Conservation (phyloP, 53 echinoderm and acorn worm genomes). For the Echinometra lucunter region DNA sequence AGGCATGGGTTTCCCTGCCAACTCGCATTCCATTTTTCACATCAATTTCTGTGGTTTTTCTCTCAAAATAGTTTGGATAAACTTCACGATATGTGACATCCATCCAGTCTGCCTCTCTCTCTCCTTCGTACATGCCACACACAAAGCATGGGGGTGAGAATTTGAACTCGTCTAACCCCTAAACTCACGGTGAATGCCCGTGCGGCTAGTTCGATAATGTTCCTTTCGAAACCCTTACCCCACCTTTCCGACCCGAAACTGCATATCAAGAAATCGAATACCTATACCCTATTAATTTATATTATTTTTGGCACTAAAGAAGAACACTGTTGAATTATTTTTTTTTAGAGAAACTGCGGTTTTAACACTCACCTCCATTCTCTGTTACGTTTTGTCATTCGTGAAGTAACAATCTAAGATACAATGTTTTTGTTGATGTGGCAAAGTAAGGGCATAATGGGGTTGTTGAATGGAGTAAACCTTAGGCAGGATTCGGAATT, state of each 20-base stretch:
- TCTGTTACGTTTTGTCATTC: background rate
- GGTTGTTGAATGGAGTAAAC: background rate
- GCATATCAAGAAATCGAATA: background rate
- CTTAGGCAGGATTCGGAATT: background rate
- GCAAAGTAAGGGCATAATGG: background rate
- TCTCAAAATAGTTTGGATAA: slow-evolving; percentile 54
- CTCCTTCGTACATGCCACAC: background rate
- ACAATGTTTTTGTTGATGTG: background rate
- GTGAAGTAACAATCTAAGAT: slow-evolving; percentile 1
- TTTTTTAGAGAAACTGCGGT: background rate
- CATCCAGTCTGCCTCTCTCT: background rate
- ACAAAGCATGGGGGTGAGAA: slow-evolving; percentile 22
- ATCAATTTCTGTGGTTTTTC: slow-evolving; percentile 56
- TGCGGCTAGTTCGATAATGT: background rate
- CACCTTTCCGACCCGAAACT: slow-evolving; percentile 2
- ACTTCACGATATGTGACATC: background rate
- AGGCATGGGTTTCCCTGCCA: background rate
- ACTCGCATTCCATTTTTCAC: background rate
- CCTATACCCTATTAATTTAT: background rate
- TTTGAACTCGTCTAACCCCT: slow-evolving; percentile 23
- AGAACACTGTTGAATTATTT: background rate
- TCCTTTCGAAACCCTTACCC: background rate
- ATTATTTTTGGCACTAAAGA: background rate
- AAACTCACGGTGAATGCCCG: slow-evolving; percentile 29
- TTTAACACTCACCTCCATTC: background rate